Evolutionary conservation across 2,888 invertebrate species (phyloP), one percentile per base, ranked within the genome.

Genomic region (Cordilura impudica): DNA sequence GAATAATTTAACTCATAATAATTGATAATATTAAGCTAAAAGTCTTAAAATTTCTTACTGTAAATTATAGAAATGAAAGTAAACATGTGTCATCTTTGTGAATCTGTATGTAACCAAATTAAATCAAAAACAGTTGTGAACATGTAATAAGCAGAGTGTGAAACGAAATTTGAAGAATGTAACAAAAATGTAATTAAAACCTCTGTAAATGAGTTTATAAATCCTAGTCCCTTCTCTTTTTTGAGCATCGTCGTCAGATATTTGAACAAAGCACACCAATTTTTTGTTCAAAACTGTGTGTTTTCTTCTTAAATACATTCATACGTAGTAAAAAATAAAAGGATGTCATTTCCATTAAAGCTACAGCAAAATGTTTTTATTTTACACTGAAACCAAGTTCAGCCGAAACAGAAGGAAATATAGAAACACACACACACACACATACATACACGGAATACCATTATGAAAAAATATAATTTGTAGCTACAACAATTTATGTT

Each of bases 1-100:
- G 43, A 77, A 43, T 67, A 75, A 72, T 69, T 69, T 63, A 63
- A 63, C 63, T 69, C 56, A 69, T 73, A 73, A 69, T 69, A 73
- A 73, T 63, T 78, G 67, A 61, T 56, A 73, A 58, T 73, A 45
- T 61, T 54, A 75, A 12, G n/a, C n/a, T n/a, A 54, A 67, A 74
- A 74, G 47, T 66, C 23, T 18, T 23, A 66, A 10, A 12, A 51
- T 43, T 43, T 45, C 18, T 14, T 21, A 6, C n/a, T n/a, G 53
- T 71, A 60, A 56, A 70, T 60, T 66, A 47, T 1, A 21, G 12
- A 47, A 26, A 54, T 54, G 60, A 29, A 66, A 54, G 53, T 16
- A 39, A 54, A 39, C 23, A 54, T 51, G 35, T 63, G 75, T 51
- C 51, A 56, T 66, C 26, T 65, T 35, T 65, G 16, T 10, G 12